Percentiles rank a stretch among this genome's conserved stretches.
Evolutionary conservation across 2,888 invertebrate species (phyloP).

Genomic region (Lysandra coridon): DNA sequence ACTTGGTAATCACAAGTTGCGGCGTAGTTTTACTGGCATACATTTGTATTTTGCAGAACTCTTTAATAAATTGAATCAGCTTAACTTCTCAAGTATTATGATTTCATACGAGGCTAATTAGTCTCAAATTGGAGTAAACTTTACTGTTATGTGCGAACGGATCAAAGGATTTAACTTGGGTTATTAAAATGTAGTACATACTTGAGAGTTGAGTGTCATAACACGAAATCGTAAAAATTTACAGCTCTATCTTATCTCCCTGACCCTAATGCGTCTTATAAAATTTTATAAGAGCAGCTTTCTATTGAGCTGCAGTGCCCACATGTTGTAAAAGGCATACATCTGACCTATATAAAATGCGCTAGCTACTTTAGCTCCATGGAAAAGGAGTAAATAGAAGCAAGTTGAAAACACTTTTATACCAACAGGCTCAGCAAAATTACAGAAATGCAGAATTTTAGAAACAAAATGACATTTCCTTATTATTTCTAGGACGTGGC

Average conservation of each 20-base stretch:
- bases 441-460: not conserved
- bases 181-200: not conserved
- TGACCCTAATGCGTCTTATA: conserved; percentile 20
- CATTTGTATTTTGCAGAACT: too few relatives aligned
- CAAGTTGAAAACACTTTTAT: not conserved
- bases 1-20: too few relatives aligned
- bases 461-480: too few relatives aligned
- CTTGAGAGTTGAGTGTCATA: not conserved
- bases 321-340: not conserved
- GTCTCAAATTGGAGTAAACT: not conserved
- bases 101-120: not conserved
- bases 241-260: conserved; percentile 5
- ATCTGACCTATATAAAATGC: not conserved
- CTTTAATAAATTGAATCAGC: too few relatives aligned
- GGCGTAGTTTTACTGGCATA: too few relatives aligned
- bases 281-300: conserved; percentile 13
- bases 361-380: not conserved
- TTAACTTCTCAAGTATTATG: not conserved
- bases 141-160: not conserved
- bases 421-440: not conserved
- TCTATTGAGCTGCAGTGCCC: not conserved
- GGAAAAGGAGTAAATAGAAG: not conserved
- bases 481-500: too few relatives aligned
- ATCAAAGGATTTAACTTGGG: not conserved
- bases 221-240: not conserved